These are phyloP conservation scores for Schizopygopsis malacanthus DNA, from an alignment of 2,797 vertebrate genomes.

Conservation along the genomic window DNA sequence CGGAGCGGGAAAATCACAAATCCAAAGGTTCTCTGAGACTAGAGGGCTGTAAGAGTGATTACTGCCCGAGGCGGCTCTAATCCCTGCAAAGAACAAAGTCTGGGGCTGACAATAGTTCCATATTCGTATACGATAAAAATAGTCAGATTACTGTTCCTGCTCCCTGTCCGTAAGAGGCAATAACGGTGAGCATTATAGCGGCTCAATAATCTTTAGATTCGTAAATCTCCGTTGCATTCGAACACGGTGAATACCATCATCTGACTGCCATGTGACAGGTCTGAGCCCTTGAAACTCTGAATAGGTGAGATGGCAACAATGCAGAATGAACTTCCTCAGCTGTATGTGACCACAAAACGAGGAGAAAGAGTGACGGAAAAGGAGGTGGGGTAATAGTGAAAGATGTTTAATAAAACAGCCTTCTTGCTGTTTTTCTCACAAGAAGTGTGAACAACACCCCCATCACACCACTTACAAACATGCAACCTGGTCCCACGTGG, in stretches of 20 bases:
- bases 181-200: conserved; percentile 47
- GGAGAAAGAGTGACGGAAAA: conserved; percentile 23
- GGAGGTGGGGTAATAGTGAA: conserved; percentile 27
- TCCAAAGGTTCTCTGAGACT: conserved; percentile 53
- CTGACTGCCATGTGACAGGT: conserved; percentile 48
- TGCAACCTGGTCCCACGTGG: conserved; percentile 54
- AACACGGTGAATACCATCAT: conserved; percentile 38
- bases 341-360: neutral
- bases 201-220: conserved; percentile 54
- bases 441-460: conserved; percentile 55
- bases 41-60: conserved; percentile 59
- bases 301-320: conserved; percentile 31
- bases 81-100: conserved; percentile 59
- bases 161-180: conserved; percentile 53
- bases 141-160: conserved; percentile 55
- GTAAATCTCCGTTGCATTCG: conserved; percentile 38
- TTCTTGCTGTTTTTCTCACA: conserved; percentile 55
- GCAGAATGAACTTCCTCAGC: conserved; percentile 13
- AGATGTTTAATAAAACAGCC: conserved; percentile 48
- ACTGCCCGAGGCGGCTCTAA: conserved; percentile 55
- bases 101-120: conserved; percentile 54
- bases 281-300: conserved; percentile 46
- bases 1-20: conserved; percentile 55
- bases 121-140: conserved; percentile 44
- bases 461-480: conserved; percentile 41